Base-by-base conservation (phyloP, 2,888 invertebrate species). In the Eupithecia centaureata region DNA sequence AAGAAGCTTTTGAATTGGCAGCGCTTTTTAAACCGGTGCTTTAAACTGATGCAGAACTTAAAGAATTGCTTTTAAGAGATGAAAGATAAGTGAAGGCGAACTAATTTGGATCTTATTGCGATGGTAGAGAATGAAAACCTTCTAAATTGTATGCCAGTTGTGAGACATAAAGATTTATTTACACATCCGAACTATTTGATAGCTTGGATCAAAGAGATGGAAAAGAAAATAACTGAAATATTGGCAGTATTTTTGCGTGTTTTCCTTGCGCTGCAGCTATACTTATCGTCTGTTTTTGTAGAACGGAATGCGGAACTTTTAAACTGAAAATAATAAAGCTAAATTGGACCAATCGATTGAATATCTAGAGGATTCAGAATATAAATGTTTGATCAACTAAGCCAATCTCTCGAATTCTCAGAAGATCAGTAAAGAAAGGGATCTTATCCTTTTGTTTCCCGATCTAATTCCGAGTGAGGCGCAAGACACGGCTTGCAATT, bases 401-500 rank as follows among this genome's bases (percentile, higher is more conserved):
- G 28, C 7, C 28, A 61, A 61, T 38, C 47, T 38, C 12, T 38
- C 28, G 30, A 27, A 57, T 57, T 32, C 61, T 61, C 25, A 47
- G 51, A 51, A 61, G 32, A 51, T 61, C 58, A 54, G 61, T 28
- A 54, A 61, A 54, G 47, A 42, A 59, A 63, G 61, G 38, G 38
- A 57, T 57, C 57, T 57, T 33, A 57, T 57, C 57, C 63, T 65
- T 57, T 67, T 70, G 65, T 66, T 66, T 61, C 65, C 47, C 59
- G 18, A 63, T 71, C 69, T 66, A 65, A 64, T 62, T 64, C 59
- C 30, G 57, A 81, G 79, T 79, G 79, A 81, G 81, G 80, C 77
- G 78, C 80, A 56, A 63, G 82, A 64, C 84, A 85, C 85, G 81
- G 81, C 79, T 77, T 79, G 86, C 86, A 87, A 92, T 92, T 92